These are phyloP conservation scores for Nautilus pompilius DNA, from an alignment of 1,140 invertebrate genomes.

Conservation along the genomic window DNA sequence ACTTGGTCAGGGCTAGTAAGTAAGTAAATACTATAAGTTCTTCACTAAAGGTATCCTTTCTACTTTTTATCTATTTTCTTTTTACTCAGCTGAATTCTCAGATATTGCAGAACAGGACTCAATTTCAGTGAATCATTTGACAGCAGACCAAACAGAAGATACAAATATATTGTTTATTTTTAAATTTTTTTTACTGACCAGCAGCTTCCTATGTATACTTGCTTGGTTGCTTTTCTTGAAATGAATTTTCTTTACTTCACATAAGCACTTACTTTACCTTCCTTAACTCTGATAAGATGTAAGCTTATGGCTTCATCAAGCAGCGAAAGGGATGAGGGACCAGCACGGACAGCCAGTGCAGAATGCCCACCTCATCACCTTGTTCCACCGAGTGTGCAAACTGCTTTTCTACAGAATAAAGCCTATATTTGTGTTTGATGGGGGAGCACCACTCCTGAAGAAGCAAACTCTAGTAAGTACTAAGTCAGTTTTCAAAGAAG, in stretches of 20 bases:
- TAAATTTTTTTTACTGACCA: too few relatives aligned
- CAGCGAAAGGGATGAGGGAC: slow-evolving; percentile 91
- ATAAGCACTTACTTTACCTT: slow-evolving; percentile 6
- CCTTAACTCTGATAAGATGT: slow-evolving; percentile 69
- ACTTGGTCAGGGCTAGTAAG: too few relatives aligned
- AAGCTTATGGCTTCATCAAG: slow-evolving; percentile 98
- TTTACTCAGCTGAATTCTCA: too few relatives aligned
- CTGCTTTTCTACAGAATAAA: slow-evolving; percentile 92
- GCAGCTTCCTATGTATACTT: too few relatives aligned
- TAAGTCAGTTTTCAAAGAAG: too few relatives aligned
- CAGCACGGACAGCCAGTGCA: slow-evolving; percentile 72
- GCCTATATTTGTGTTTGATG: slow-evolving; percentile 99
- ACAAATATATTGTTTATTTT: too few relatives aligned
- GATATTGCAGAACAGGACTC: too few relatives aligned
- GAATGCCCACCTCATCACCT: slow-evolving; percentile 88
- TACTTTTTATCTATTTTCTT: too few relatives aligned
- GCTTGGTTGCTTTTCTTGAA: background rate
- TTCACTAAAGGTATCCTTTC: too few relatives aligned
- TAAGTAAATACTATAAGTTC: too few relatives aligned
- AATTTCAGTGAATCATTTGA: too few relatives aligned
- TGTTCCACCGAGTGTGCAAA: slow-evolving; percentile 94
- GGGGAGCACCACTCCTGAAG: slow-evolving; percentile 85
- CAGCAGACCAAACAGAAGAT: too few relatives aligned
- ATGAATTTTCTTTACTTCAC: background rate
- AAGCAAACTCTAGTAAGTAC: slow-evolving; percentile 83